These are phyloP conservation scores for Hydrocynus forskahlii DNA, from an alignment of 2,797 vertebrate species.

Conservation along the genomic window DNA sequence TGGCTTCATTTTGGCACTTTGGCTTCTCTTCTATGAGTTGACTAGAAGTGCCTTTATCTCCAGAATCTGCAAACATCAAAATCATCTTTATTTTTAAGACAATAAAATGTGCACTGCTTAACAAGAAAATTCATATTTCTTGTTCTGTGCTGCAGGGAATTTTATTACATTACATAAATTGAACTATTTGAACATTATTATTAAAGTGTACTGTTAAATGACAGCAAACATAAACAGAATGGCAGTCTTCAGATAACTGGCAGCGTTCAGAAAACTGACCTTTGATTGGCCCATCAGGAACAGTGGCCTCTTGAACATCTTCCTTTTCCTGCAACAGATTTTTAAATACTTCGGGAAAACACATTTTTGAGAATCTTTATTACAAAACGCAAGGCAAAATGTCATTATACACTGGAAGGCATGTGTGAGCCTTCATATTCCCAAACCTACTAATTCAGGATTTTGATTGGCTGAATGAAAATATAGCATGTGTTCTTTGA, in stretches of 20 bases:
- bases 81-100: not conserved
- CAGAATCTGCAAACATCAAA: conserved; percentile 45
- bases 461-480: no score
- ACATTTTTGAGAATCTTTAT: no score
- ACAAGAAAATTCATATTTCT: not conserved
- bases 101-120: not conserved
- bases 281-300: conserved; percentile 54
- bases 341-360: no score
- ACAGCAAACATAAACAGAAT: not conserved
- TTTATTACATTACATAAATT: no score
- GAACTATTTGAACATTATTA: no score
- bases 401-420: no score
- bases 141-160: not conserved
- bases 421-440: no score
- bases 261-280: conserved; percentile 40
- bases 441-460: no score
- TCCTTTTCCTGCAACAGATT: conserved; percentile 55
- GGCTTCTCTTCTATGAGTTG: conserved; percentile 44
- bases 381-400: no score
- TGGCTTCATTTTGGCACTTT: conserved; percentile 58
- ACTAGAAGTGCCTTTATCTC: conserved; percentile 37
- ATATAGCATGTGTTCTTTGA: no score
- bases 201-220: not conserved
- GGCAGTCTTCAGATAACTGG: not conserved
- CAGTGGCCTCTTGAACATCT: conserved; percentile 51